Evolutionary conservation across 1,140 invertebrate genomes (phyloP), one percentile per base, ranked within the genome.

Genomic region (Pinna nobilis): DNA sequence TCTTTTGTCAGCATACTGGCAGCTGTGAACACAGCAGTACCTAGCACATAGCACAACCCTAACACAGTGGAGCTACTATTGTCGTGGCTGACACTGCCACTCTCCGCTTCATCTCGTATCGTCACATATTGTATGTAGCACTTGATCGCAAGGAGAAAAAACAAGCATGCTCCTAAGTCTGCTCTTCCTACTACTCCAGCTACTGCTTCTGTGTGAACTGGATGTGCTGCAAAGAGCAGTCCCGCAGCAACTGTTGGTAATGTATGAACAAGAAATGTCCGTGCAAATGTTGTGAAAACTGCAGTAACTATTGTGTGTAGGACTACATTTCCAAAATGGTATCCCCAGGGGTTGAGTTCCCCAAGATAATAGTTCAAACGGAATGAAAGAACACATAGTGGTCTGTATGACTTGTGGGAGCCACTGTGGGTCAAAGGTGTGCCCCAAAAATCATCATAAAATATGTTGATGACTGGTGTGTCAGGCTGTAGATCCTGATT

Each of bases 371-470:
- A 85, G 92, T 98, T 98, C 87, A 97, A 92, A 75, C 97, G 92
- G 90, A 98, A 98, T 2, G 96, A 94, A 44, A 98, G 93, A 44
- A 97, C 96, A 84, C 95, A 97, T 72, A 99, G 90, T 3, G 97
- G 97, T 44, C 97, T 92, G 90, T 98, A 98, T 3, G 97, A 98
- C 82, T 98, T 98, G 91, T 99, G 97, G 3, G 89, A 90, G n/a
- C 86, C 88, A 32, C 96, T 95, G 94, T 98, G 98, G 83, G 96
- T 94, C 92, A 99, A 97, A 67, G 96, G 96, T 71, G 97, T 98
- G 65, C 97, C 97, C 97, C 97, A 99, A 87, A 98, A 98, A 90
- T 98, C 97, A 89, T 98, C 97, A 85, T 94, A 93, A 89, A 98
- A 97, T 50, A 98, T 93, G 90, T 97, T 97, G 73, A 93, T 93